Percentiles rank a stretch among this genome's conserved stretches.
These are phyloP conservation scores for Hypomecis atomaria DNA, from an alignment of 2,888 invertebrate genomes.

Conservation along the genomic window DNA sequence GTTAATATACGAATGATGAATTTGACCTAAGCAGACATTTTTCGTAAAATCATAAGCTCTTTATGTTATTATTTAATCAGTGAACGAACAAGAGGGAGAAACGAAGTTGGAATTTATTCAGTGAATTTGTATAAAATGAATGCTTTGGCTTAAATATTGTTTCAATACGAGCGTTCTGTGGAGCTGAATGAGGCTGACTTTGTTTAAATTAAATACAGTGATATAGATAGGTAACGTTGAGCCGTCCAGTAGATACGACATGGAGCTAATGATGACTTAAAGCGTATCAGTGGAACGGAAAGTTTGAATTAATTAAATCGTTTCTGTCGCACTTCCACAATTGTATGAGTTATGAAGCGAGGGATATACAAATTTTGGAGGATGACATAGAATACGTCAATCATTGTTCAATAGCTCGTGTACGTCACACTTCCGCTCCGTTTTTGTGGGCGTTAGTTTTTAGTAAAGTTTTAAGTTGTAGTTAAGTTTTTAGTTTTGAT, in stretches of 20 bases:
- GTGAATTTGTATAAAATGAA: slow-evolving; percentile 28
- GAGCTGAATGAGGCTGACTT: slow-evolving; percentile 14
- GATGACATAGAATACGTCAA: too few species aligned
- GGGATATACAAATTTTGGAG: too few species aligned
- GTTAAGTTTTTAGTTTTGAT: too few species aligned
- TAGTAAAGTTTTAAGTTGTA: too few species aligned
- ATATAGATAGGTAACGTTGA: neutral
- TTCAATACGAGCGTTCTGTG: slow-evolving; percentile 16
- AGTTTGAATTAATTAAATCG: too few species aligned
- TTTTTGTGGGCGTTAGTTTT: too few species aligned
- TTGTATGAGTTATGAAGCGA: too few species aligned
- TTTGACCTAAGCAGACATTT: slow-evolving; percentile 63
- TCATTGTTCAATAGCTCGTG: too few species aligned
- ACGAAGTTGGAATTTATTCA: slow-evolving; percentile 34
- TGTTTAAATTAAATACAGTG: slow-evolving; percentile 6
- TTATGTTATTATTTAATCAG: slow-evolving; percentile 44
- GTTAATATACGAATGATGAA: slow-evolving; percentile 66
- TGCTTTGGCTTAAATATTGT: slow-evolving; percentile 19
- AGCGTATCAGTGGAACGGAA: neutral
- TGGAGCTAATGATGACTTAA: neutral
- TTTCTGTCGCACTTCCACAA: too few species aligned
- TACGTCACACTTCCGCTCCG: too few species aligned
- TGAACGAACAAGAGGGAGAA: slow-evolving; percentile 35
- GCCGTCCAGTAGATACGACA: too few species aligned
- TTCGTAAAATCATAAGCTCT: slow-evolving; percentile 53